A percentile compares a stretch with the other conserved stretches of the same genome.
Evolutionary conservation across 2,113 vertebrate genomes (phyloP).

Genomic region (Osmerus eperlanus): DNA sequence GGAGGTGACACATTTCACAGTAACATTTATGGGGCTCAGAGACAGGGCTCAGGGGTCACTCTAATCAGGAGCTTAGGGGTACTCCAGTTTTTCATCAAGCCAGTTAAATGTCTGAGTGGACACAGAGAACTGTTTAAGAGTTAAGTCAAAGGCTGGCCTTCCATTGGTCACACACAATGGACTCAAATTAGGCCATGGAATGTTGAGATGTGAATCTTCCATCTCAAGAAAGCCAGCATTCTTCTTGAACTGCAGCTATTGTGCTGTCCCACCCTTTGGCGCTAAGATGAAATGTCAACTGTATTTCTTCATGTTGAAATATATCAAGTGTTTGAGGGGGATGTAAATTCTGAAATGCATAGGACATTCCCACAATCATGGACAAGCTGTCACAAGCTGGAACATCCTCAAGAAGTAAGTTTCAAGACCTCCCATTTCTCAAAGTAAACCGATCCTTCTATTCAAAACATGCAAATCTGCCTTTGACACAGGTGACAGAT

Average conservation of each 20-base stretch:
- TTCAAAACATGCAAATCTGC: neutral
- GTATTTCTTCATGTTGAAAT: slow-evolving; percentile 51
- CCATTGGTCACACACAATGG: slow-evolving; percentile 45
- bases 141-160: slow-evolving; percentile 47
- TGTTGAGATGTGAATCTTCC: neutral
- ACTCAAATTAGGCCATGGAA: slow-evolving; percentile 16
- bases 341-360: slow-evolving; percentile 2
- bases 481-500: neutral
- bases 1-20: slow-evolving; percentile 25
- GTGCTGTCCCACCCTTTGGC: slow-evolving; percentile 11
- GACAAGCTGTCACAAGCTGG: neutral
- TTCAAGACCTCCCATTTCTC: neutral
- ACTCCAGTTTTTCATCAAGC: slow-evolving; percentile 27
- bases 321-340: slow-evolving; percentile 32
- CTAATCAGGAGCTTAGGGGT: slow-evolving; percentile 26
- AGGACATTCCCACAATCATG: neutral
- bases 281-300: slow-evolving; percentile 47
- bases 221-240: slow-evolving; percentile 63
- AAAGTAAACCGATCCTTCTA: too few relatives aligned
- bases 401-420: neutral
- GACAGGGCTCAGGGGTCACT: slow-evolving; percentile 38
- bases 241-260: slow-evolving; percentile 43
- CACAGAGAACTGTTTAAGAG: slow-evolving; percentile 18
- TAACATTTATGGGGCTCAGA: slow-evolving; percentile 43
- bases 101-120: slow-evolving; percentile 9